Conservation (phyloP, 2,888 invertebrate species). For the Deilephila elpenor region DNA sequence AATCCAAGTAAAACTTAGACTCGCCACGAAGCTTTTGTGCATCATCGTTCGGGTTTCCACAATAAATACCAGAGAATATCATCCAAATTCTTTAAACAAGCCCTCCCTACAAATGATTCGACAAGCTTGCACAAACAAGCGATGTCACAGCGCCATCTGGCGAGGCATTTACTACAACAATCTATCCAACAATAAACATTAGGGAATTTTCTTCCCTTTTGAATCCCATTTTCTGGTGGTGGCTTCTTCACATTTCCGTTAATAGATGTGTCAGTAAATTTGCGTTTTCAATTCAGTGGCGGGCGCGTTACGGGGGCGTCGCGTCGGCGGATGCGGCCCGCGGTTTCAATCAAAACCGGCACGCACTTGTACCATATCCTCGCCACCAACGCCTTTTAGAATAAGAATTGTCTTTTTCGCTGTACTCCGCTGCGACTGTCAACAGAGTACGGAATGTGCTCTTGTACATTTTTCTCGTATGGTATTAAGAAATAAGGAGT, state of each 20-base stretch:
- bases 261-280: conserved; percentile 83
- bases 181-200: conserved; percentile 16
- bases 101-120: too few species aligned
- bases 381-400: conserved; percentile 79
- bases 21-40: too few species aligned
- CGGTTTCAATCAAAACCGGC: conserved; percentile 82
- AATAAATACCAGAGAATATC: too few species aligned
- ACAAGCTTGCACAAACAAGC: neutral
- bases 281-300: conserved; percentile 80
- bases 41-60: too few species aligned
- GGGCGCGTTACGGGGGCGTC: conserved; percentile 52
- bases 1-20: too few species aligned
- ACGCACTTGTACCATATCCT: conserved; percentile 82
- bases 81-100: too few species aligned
- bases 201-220: conserved; percentile 45
- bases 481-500: too few species aligned
- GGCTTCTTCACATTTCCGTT: conserved; percentile 71
- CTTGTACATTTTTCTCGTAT: conserved; percentile 29
- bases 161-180: neutral
- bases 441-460: conserved; percentile 62
- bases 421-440: conserved; percentile 65
- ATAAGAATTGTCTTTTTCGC: conserved; percentile 84
- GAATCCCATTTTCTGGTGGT: conserved; percentile 68
- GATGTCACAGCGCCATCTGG: neutral
- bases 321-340: conserved; percentile 42